These are phyloP conservation scores for Eilema caniola DNA, from an alignment of 2,888 invertebrate species.

Conservation along the genomic window DNA sequence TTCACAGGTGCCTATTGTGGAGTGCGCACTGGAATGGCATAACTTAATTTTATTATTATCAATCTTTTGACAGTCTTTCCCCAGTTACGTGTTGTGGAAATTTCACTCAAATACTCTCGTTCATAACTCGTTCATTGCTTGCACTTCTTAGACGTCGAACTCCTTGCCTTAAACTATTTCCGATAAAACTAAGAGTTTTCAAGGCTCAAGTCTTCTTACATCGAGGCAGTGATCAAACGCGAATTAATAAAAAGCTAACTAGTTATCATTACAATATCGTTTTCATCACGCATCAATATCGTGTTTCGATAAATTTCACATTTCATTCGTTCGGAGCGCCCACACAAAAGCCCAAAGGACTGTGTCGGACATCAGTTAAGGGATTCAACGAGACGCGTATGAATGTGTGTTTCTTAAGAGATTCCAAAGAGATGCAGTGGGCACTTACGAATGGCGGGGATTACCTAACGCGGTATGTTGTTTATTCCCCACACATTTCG, in stretches of 20 bases:
- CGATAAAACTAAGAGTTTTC: too few species aligned
- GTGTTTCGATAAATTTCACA: slow-evolving; percentile 17
- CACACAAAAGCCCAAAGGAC: slow-evolving; percentile 46
- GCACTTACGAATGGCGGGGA: slow-evolving; percentile 55
- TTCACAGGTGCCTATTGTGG: too few species aligned
- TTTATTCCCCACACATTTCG: slow-evolving; percentile 44
- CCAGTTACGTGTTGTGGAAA: too few species aligned
- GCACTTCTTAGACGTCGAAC: too few species aligned
- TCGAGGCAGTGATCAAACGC: too few species aligned
- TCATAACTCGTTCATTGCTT: too few species aligned
- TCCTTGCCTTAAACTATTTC: too few species aligned
- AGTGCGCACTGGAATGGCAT: too few species aligned
- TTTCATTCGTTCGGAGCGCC: slow-evolving; percentile 40
- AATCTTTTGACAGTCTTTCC: too few species aligned
- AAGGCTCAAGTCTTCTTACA: too few species aligned
- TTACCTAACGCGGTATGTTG: slow-evolving; percentile 42
- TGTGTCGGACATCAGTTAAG: slow-evolving; percentile 53
- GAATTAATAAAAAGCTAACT: not conserved
- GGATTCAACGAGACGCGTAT: slow-evolving; percentile 54
- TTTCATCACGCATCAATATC: slow-evolving; percentile 24
- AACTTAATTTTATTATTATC: too few species aligned
- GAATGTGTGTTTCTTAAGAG: slow-evolving; percentile 53
- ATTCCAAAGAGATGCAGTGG: slow-evolving; percentile 45
- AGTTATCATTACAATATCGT: slow-evolving; percentile 17
- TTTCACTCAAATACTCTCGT: too few species aligned